Base-by-base conservation (phyloP, 2,113 vertebrate species). In the Protomyctophum bolini region DNA sequence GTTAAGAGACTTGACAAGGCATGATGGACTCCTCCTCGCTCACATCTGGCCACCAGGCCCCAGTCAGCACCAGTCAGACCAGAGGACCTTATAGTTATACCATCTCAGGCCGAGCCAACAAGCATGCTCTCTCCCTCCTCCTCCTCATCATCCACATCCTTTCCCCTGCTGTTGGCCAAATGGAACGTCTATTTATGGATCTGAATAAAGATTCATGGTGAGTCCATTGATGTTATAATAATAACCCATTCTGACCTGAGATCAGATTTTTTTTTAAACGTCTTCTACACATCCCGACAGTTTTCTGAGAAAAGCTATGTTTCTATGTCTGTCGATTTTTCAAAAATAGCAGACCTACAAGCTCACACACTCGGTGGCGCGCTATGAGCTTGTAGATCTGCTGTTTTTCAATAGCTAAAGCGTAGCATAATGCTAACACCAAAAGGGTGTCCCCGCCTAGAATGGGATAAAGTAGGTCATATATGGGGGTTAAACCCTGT, bases 11-110 rank as follows among this genome's bases (percentile, higher is more conserved):
- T 62, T 47, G 81, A 47, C 28, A 58, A 66, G 11, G 75, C 77
- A 66, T 81, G 75, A 66, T 81, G 75, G 48, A 4, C 66, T 71
- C 72, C 76, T 54, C n/a, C n/a, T n/a, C n/a, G n/a, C n/a, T n/a
- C 66, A 87, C 85, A 87, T 90, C 85, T 92, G 90, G 80, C 68
- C 67, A 8, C 70, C 89, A 92, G 88, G 81, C 80, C 28, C 64
- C 57, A 72, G 21, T 21, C n/a, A n/a, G n/a, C n/a, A n/a, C n/a
- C n/a, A 52, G 77, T 59, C 64, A 50, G 21, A 78, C 73, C 67
- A 55, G 73, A 64, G 77, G 65, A 61, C 72, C 65, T 47, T 21
- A 15, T 21, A 15, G 57, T n/a, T n/a, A n/a, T 63, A 70, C 68
- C 60, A 55, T 68, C 73, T 69, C 63, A 58, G 65, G 65, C 70